Base-by-base conservation (phyloP, 2,888 invertebrate species). In the Leucania comma region DNA sequence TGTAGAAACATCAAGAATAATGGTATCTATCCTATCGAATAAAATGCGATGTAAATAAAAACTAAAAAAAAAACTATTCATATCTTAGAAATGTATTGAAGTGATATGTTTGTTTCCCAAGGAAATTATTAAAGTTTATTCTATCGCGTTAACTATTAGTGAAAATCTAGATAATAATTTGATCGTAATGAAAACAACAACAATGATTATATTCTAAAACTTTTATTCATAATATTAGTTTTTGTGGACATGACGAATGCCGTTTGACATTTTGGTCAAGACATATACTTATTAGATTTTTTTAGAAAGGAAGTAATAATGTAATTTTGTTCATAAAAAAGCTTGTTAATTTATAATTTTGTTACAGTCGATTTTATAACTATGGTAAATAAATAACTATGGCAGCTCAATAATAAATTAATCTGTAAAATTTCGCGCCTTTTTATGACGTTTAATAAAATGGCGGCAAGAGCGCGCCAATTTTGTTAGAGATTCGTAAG, bases 21-120 rank as follows among this genome's bases (percentile, higher is more conserved):
- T 81, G 68, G 72, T 84, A 75, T 54, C 84, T 87, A 86, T 87
- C 83, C 78, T 87, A 85, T 83, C 77, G 81, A 88, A 81, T 86
- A 82, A 85, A 86, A 85, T 72, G 88, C 83, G 84, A 85, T 94
- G 93, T 93, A 94, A 90, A 93, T 94, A 93, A 89, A 90, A 88
- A 57, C 24, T n/a, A 76, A 62, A 84, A 84, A 83, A 90, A 76
- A 93, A 93, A 90, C 90, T 94, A 93, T 94, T 96, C 95, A 96
- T 96, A 96, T 96, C 95, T 92, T 96, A 95, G 95, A 91, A 87
- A 88, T 88, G 85, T 93, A 95, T 93, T 93, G 86, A 94, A 93
- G 94, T 95, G 94, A 95, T 94, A 79, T 88, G 88, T 93, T 93
- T 93, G 90, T 94, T 95, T 95, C 95, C 95, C 90, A 94, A 93